Evolutionary conservation across 2,888 invertebrate species (phyloP).

Genomic region (Erebia ligea): DNA sequence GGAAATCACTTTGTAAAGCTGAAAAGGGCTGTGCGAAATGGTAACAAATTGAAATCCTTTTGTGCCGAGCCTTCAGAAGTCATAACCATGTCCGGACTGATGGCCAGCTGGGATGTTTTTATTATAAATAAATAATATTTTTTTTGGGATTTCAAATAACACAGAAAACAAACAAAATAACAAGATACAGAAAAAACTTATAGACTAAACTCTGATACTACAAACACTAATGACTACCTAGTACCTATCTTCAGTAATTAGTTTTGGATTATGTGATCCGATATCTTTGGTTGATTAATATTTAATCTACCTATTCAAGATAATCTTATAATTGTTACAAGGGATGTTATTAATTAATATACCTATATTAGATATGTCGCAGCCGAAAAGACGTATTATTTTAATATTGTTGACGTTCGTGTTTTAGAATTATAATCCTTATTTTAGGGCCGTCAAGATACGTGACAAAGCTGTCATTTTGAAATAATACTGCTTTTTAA

Average conservation of each 20-base stretch:
- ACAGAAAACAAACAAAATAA: too few relatives aligned
- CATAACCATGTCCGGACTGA: conserved; percentile 58
- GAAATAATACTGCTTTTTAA: too few relatives aligned
- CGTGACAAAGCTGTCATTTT: too few relatives aligned
- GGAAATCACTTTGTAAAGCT: conserved; percentile 72
- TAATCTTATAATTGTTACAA: conserved; percentile 1
- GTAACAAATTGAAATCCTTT: conserved; percentile 81
- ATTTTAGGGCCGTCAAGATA: too few relatives aligned
- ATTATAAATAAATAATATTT: too few relatives aligned
- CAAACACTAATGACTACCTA: not conserved
- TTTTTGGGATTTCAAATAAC: too few relatives aligned
- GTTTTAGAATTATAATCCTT: too few relatives aligned
- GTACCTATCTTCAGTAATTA: conserved; percentile 1
- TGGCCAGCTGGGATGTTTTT: not conserved
- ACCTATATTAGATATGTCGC: too few relatives aligned
- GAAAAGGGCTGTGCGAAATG: conserved; percentile 49
- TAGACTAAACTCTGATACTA: not conserved
- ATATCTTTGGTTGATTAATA: not conserved
- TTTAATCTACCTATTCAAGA: not conserved
- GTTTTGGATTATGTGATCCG: not conserved
- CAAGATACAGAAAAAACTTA: too few relatives aligned
- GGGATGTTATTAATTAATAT: not conserved
- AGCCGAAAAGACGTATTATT: too few relatives aligned
- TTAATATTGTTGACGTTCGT: too few relatives aligned
- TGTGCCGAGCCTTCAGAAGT: conserved; percentile 73